Evolutionary conservation across 2,113 vertebrate genomes (phyloP).

Genomic region (Anarrhichthys ocellatus): DNA sequence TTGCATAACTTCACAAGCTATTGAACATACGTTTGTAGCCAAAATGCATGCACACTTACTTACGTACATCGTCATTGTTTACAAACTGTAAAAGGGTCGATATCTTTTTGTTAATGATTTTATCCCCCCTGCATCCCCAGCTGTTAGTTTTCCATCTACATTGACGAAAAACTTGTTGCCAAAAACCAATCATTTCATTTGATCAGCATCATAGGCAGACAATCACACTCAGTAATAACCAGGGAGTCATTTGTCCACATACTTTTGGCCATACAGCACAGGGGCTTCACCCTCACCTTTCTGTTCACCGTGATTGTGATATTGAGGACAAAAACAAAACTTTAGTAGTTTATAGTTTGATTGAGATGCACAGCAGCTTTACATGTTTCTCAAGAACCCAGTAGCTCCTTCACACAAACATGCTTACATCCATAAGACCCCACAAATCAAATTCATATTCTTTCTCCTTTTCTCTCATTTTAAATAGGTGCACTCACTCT

Average conservation of each 20-base stretch:
- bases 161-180: background rate
- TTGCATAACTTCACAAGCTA: no score
- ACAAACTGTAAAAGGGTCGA: no score
- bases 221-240: background rate
- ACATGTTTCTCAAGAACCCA: background rate
- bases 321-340: background rate
- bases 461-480: slow-evolving; percentile 60
- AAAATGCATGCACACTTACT: no score
- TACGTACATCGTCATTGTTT: no score
- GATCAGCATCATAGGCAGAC: background rate
- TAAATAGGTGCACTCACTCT: slow-evolving; percentile 67
- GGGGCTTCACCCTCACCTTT: background rate
- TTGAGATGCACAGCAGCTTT: background rate
- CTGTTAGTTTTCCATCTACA: background rate
- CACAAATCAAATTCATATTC: slow-evolving; percentile 45
- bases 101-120: no score
- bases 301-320: background rate
- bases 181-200: no score
- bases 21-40: no score
- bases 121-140: no score
- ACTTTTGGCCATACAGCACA: background rate
- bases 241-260: background rate
- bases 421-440: slow-evolving; percentile 34
- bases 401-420: background rate
- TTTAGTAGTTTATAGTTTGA: background rate